These are phyloP conservation scores for Formica exsecta DNA, from an alignment of 1,140 invertebrate genomes.

Conservation along the genomic window DNA sequence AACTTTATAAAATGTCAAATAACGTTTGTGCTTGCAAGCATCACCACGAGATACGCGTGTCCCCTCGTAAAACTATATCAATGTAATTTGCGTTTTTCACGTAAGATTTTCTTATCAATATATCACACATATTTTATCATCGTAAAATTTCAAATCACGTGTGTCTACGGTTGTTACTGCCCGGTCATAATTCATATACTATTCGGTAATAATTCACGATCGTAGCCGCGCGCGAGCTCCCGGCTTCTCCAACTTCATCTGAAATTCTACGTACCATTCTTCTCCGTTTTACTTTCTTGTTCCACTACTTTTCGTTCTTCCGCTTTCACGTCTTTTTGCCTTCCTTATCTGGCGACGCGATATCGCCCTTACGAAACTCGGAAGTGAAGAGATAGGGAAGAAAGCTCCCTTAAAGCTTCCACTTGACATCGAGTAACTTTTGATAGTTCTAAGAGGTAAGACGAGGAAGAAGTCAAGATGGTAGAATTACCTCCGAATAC, in stretches of 20 bases:
- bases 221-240: neutral
- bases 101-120: conserved; percentile 2
- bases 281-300: conserved; percentile 52
- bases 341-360: conserved; percentile 50
- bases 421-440: conserved; percentile 64
- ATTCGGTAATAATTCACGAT: conserved; percentile 47
- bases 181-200: conserved; percentile 46
- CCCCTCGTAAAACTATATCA: neutral
- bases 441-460: conserved; percentile 56
- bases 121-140: conserved; percentile 4
- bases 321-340: conserved; percentile 30
- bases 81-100: neutral
- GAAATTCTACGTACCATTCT: conserved; percentile 55
- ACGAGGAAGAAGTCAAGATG: conserved; percentile 59
- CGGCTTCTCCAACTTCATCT: conserved; percentile 30
- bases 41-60: neutral
- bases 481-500: conserved; percentile 54
- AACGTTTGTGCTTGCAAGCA: neutral
- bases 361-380: conserved; percentile 68
- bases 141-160: conserved; percentile 48
- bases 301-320: conserved; percentile 53
- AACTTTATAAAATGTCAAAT: conserved; percentile 12
- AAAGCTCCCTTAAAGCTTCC: conserved; percentile 49
- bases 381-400: conserved; percentile 57
- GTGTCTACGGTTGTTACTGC: conserved; percentile 16